Evolutionary conservation across 2,797 vertebrate species (phyloP), one percentile per base, ranked within the genome.

Genomic region (Sebastes glaucus): DNA sequence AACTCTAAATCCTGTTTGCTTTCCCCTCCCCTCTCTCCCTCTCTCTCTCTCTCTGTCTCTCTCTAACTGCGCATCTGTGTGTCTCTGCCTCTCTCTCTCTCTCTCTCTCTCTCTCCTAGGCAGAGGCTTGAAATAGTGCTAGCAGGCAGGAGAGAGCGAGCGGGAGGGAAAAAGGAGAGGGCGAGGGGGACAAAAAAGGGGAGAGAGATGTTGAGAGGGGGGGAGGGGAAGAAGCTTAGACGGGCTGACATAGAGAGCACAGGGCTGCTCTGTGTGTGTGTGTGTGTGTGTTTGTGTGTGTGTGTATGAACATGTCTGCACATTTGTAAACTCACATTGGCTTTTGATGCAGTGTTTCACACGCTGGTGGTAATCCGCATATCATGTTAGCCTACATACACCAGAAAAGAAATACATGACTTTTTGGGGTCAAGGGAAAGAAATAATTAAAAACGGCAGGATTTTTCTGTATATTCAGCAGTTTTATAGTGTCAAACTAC

Each of bases 1-100:
- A 96, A 96, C 95, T 95, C 93, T 92, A 95, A 94, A 95, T 94
- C 91, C 94, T 94, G 93, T 95, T 93, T 93, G 92, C 90, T 84
- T 80, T 87, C 89, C 92, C 93, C 87, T 88, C 92, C 93, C 91
- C 91, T 81, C 80, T 55, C 79, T 73, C 57, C 77, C 70, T 25
- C 85, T 63, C 55, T 61, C 70, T 74, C 55, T 61, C 70, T 74
- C 88, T 46, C 16, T 18, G 1, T 74, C 87, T 77, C 89, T 82
- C 81, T 86, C 84, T 74, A 84, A 90, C 88, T 92, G 85, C 85
- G 86, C 88, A 87, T 93, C 88, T 91, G 80, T 90, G 85, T 75
- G 81, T 89, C 81, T 81, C 89, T 86, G 80, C 86, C 90, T 83
- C 80, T 65, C 88, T 91, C 80, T 61, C 87, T 84, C 85, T 77